phyloP scores from a whole-genome alignment of 2,888 invertebrate genomes.

The Spilosoma lubricipeda region DNA sequence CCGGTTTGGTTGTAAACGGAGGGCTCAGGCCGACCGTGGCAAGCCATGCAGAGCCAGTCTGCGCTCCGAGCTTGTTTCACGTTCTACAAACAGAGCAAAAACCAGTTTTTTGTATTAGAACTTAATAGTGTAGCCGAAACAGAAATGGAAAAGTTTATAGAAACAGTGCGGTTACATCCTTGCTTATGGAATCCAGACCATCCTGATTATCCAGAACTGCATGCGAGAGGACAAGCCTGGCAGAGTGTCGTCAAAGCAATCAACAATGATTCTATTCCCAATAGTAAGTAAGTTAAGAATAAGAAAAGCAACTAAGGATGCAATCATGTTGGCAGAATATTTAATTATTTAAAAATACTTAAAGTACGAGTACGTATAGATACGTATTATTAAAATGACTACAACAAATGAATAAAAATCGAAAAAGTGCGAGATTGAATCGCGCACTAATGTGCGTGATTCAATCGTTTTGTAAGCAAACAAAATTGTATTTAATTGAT shows the following conservation, averaged over 20 bases:
- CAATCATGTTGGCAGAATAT: neutral
- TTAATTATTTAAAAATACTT: neutral
- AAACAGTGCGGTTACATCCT: slow-evolving; percentile 72
- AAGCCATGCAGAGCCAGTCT: slow-evolving; percentile 21
- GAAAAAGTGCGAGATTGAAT: neutral
- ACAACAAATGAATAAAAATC: neutral
- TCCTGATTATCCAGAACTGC: slow-evolving; percentile 74
- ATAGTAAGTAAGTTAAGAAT: slow-evolving; percentile 58
- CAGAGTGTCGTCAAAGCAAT: slow-evolving; percentile 72
- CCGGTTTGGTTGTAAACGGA: slow-evolving; percentile 73
- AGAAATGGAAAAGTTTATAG: slow-evolving; percentile 76
- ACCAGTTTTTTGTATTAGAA: slow-evolving; percentile 3
- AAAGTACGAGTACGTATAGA: neutral
- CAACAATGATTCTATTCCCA: slow-evolving; percentile 69
- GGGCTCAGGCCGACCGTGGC: slow-evolving; percentile 52
- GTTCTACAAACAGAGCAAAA: slow-evolving; percentile 5
- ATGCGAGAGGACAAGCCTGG: slow-evolving; percentile 77
- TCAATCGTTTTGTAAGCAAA: no score
- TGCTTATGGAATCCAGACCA: slow-evolving; percentile 80
- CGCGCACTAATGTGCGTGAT: no score
- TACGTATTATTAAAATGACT: neutral
- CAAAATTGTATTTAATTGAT: no score
- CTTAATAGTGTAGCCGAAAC: slow-evolving; percentile 6
- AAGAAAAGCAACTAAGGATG: neutral
- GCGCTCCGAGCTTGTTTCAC: slow-evolving; percentile 10